A percentile compares a stretch with the other conserved stretches of the same genome.
Conservation (phyloP, 2,797 vertebrate species). For the Crenuchus spilurus region DNA sequence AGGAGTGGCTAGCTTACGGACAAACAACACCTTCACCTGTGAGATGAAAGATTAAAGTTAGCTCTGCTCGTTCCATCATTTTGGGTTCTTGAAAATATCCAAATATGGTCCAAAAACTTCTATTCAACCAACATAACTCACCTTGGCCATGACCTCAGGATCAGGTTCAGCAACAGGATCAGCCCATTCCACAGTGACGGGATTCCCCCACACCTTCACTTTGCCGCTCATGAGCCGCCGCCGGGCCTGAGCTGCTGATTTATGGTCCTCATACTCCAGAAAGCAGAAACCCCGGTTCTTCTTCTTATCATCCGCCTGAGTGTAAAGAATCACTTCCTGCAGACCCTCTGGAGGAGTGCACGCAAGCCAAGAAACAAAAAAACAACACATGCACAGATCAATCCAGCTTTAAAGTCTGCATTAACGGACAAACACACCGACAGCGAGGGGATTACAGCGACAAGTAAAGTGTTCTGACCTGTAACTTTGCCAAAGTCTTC, state of each 20-base stretch:
- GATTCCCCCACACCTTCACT: constrained; percentile 98
- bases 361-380: neutral
- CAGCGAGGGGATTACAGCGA: too few relatives aligned
- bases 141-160: constrained; percentile 98
- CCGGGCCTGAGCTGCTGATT: constrained; percentile 96
- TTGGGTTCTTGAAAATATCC: too few relatives aligned
- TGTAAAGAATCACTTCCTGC: constrained; percentile 95
- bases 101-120: too few relatives aligned
- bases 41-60: neutral
- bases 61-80: too few relatives aligned
- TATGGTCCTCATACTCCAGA: constrained; percentile 98
- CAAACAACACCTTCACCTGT: constrained; percentile 98
- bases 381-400: neutral
- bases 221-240: constrained; percentile 99
- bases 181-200: constrained; percentile 98
- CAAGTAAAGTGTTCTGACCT: constrained; percentile 87
- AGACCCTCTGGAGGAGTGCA: constrained; percentile 73
- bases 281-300: constrained; percentile 99
- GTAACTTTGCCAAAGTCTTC: constrained; percentile 99
- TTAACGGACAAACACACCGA: neutral
- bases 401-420: neutral
- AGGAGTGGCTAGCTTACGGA: constrained; percentile 94
- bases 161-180: constrained; percentile 98
- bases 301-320: constrained; percentile 98
- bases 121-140: constrained; percentile 53